Percentiles rank a stretch among this genome's conserved stretches.
Conservation (phyloP, 2,888 invertebrate genomes). For the Andrena marginata region DNA sequence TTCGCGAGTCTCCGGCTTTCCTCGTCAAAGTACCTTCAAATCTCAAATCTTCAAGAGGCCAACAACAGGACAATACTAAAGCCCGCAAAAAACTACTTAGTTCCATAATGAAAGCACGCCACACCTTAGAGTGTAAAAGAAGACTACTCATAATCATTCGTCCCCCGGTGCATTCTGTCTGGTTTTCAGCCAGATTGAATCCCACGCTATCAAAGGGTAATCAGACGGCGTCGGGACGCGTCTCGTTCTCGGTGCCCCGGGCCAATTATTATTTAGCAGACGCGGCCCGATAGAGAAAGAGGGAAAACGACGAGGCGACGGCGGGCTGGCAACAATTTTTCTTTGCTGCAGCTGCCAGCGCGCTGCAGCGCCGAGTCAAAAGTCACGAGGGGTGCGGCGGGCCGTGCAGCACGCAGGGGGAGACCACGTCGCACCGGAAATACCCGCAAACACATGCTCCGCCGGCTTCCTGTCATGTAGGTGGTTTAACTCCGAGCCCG, state of each 20-base stretch:
- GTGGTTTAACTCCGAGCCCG: conserved; percentile 65
- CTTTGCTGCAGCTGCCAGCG: conserved; percentile 51
- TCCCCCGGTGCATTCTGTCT: background rate
- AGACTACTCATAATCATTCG: no score
- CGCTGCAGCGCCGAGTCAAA: conserved; percentile 49
- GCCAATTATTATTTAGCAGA: conserved; percentile 30
- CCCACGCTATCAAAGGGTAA: conserved; percentile 22
- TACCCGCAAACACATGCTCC: conserved; percentile 69
- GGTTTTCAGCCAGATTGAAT: background rate
- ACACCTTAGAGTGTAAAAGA: no score
- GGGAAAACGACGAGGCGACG: background rate
- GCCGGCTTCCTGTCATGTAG: conserved; percentile 67
- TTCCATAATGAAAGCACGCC: no score
- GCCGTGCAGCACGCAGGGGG: conserved; percentile 44
- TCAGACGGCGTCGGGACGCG: conserved; percentile 31
- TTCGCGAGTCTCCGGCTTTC: no score
- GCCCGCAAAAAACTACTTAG: no score
- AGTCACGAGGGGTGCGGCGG: conserved; percentile 56
- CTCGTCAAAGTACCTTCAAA: no score
- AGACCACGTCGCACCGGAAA: conserved; percentile 69
- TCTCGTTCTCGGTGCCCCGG: background rate
- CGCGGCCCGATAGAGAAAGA: conserved; percentile 1
- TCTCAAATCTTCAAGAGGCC: no score
- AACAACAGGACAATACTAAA: no score
- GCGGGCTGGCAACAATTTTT: conserved; percentile 42